Evolutionary conservation across 2,888 invertebrate species (phyloP), one percentile per base, ranked within the genome.

Genomic region (Autographa gamma): DNA sequence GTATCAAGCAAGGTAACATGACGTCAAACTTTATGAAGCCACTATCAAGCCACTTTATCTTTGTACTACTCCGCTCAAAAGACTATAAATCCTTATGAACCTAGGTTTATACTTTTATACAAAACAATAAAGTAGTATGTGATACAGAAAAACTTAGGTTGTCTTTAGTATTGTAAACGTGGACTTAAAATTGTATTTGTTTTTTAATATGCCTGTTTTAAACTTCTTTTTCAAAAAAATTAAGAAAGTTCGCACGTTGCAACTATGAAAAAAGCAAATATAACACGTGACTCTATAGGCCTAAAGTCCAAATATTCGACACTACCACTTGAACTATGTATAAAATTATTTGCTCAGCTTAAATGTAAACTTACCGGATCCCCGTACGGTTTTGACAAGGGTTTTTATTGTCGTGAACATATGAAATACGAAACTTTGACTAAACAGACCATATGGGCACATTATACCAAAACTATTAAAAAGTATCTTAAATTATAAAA

Each of bases 11-110:
- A 52, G 59, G 18, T 34, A 31, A 25, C 56, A 62, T 72, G 66
- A 78, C 64, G 77, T 72, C 69, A 69, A 59, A 38, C 9, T 64
- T 71, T 70, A 73, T 77, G 41, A 52, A 31, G 52, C 43, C n/a
- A 14, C 16, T 74, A 81, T 79, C 79, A 9, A 16, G 32, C 59
- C 54, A 66, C 56, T 81, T 62, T 71, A 81, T 78, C 71, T 81
- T 38, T 56, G 48, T 68, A 71, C 67, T 66, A 43, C 31, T 64
- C 56, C 56, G 69, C 34, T 70, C 48, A 48, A 67, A 69, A 62
- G 43, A 6, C 25, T 25, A 70, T 81, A 79, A 77, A 79, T 78
- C 34, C 25, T 19, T 65, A 19, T 41, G 34, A 56, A 62, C 43
- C 60, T 65, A 31, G 52, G 13, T 59, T 19, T 66, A 61, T 43